phyloP scores from a whole-genome alignment of 1,140 invertebrate species.

The Drosophila nigromelanica region DNA sequence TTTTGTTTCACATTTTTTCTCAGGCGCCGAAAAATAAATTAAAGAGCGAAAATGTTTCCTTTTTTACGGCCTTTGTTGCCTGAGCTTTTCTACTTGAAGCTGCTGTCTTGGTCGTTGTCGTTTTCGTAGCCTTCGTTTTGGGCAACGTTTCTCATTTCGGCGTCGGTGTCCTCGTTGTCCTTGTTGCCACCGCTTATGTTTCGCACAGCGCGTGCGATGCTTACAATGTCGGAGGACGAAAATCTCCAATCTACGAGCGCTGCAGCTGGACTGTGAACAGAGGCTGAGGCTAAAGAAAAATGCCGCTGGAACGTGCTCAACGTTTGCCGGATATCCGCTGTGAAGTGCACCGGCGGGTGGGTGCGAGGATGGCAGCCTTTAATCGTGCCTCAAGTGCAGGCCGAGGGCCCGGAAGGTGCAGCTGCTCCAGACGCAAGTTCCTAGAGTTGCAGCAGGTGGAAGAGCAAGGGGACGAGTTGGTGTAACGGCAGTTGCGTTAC shows the following conservation, averaged over 20 bases:
- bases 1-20: conserved; percentile 52
- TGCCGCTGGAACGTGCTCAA: conserved; percentile 71
- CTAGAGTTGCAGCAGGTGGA: conserved; percentile 4
- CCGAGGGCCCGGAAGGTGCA: conserved; percentile 45
- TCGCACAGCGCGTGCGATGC: conserved; percentile 32
- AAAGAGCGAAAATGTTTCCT: conserved; percentile 76
- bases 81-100: conserved; percentile 26
- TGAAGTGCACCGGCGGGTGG: conserved; percentile 13
- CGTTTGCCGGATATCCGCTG: conserved; percentile 67
- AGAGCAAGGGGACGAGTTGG: background rate
- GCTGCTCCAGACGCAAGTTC: conserved; percentile 10
- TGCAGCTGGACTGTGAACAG: conserved; percentile 34
- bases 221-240: conserved; percentile 62
- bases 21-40: conserved; percentile 77
- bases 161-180: conserved; percentile 34
- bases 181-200: conserved; percentile 62
- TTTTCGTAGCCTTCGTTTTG: conserved; percentile 33
- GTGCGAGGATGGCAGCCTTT: conserved; percentile 2
- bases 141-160: conserved; percentile 54
- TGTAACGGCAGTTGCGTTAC: conserved; percentile 31
- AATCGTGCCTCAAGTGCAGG: conserved; percentile 39
- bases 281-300: conserved; percentile 58
- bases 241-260: conserved; percentile 43
- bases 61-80: conserved; percentile 37
- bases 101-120: conserved; percentile 30